Evolutionary conservation across 2,797 vertebrate species (phyloP).

Genomic region (Malurus leucopterus): DNA sequence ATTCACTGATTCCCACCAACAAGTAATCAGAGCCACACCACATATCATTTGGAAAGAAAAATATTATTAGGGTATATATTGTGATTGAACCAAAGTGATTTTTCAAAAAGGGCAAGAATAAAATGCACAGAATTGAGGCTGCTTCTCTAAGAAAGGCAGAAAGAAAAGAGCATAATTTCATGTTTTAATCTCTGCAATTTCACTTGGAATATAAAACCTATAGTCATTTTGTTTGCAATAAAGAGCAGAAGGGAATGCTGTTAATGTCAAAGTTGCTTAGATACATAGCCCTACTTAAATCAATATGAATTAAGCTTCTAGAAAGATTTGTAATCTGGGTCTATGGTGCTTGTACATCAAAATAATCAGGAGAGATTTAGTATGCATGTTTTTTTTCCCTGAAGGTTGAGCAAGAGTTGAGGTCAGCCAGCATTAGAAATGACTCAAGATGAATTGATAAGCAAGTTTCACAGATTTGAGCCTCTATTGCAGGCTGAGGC

Average conservation of each 20-base stretch:
- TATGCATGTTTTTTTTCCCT: conserved; percentile 6
- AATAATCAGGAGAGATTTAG: conserved; percentile 29
- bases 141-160: not conserved
- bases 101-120: not conserved
- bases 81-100: not conserved
- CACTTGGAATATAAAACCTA: not conserved
- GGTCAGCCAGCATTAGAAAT: conserved; percentile 22
- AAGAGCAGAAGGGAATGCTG: not conserved
- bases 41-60: not conserved
- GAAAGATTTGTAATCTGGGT: not conserved
- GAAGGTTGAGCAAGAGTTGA: conserved; percentile 16
- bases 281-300: conserved; percentile 48
- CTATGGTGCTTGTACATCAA: conserved; percentile 19
- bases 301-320: conserved; percentile 42
- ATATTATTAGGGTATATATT: not conserved
- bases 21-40: not conserved
- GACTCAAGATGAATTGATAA: not conserved
- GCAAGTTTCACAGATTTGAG: not conserved
- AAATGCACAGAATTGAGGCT: fast-evolving
- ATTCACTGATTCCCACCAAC: not conserved
- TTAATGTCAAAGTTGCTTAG: conserved; percentile 30
- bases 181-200: not conserved
- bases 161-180: not conserved
- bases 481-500: not conserved
- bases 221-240: not conserved